A percentile compares a stretch with the other conserved stretches of the same genome.
phyloP scores from a whole-genome alignment of 2,888 invertebrate genomes.

The Nemotelus pantherinus region DNA sequence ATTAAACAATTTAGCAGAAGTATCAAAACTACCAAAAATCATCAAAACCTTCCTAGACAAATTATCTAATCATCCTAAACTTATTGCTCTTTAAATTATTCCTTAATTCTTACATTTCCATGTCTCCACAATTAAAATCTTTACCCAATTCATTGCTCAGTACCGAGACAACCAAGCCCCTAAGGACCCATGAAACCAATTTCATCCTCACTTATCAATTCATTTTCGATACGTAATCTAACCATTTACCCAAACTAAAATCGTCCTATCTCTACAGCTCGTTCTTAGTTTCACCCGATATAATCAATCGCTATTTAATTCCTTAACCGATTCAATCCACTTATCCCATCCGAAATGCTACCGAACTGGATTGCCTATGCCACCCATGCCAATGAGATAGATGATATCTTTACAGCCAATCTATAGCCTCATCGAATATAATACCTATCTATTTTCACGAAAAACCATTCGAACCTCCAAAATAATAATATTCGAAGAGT shows the following conservation, averaged over 20 bases:
- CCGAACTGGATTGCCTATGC: background rate
- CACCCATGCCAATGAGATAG: background rate
- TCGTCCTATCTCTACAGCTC: background rate
- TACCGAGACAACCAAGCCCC: background rate
- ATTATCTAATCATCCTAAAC: background rate
- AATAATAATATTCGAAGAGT: background rate
- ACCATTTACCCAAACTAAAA: no score
- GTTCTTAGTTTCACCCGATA: background rate
- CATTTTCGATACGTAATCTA: background rate
- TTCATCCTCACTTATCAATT: slow-evolving; percentile 23
- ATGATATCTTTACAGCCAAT: background rate
- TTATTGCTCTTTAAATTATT: no score
- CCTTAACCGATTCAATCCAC: slow-evolving; percentile 14
- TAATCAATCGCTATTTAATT: slow-evolving; percentile 19
- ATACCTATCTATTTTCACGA: no score
- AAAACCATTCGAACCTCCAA: no score
- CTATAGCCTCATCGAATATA: background rate
- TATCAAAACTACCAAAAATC: background rate
- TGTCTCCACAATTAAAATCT: no score
- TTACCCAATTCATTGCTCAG: background rate
- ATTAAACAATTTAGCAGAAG: no score
- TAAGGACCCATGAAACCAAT: background rate
- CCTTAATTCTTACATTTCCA: no score
- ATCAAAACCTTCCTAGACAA: background rate
- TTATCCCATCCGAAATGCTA: background rate